Percentiles rank a stretch among this genome's conserved stretches.
phyloP scores from a whole-genome alignment of 2,888 invertebrate genomes.

The Portevinia maculata region DNA sequence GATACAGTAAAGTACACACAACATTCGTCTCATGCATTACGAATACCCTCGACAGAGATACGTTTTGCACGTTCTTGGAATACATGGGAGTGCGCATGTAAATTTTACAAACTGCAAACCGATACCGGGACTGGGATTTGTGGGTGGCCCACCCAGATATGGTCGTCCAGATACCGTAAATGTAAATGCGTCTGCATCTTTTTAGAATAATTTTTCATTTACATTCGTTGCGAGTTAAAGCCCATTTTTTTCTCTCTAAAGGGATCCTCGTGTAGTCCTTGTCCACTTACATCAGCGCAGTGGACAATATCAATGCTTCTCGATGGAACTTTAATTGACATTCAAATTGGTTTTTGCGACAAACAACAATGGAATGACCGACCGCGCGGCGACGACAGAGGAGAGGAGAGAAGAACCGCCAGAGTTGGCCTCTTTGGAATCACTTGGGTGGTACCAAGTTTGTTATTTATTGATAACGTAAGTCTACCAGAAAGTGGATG shows the following conservation, averaged over 20 bases:
- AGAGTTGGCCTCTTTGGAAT: slow-evolving; percentile 18
- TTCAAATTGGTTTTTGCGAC: slow-evolving; percentile 69
- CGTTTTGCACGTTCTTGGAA: slow-evolving; percentile 59
- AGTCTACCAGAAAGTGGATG: slow-evolving; percentile 42
- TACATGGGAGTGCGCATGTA: slow-evolving; percentile 53
- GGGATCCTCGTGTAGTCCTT: neutral
- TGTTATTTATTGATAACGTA: slow-evolving; percentile 72
- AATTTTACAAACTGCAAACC: slow-evolving; percentile 32
- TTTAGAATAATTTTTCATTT: slow-evolving; percentile 39
- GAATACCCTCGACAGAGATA: slow-evolving; percentile 47
- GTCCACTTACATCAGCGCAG: slow-evolving; percentile 26
- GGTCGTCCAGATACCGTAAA: slow-evolving; percentile 59
- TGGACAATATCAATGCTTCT: slow-evolving; percentile 44
- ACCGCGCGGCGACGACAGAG: neutral
- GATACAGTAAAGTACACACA: slow-evolving; percentile 60
- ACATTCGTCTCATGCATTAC: slow-evolving; percentile 52
- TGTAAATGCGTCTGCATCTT: slow-evolving; percentile 66
- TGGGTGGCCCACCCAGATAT: slow-evolving; percentile 63
- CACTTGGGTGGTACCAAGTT: slow-evolving; percentile 63
- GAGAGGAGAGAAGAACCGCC: neutral
- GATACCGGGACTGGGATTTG: slow-evolving; percentile 36
- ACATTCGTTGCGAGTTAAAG: neutral
- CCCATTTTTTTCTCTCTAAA: slow-evolving; percentile 1
- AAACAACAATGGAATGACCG: slow-evolving; percentile 55
- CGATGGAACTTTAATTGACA: slow-evolving; percentile 64